Evolutionary conservation across 2,888 invertebrate genomes (phyloP), one percentile per base, ranked within the genome.

Genomic region (Crematogaster levior): DNA sequence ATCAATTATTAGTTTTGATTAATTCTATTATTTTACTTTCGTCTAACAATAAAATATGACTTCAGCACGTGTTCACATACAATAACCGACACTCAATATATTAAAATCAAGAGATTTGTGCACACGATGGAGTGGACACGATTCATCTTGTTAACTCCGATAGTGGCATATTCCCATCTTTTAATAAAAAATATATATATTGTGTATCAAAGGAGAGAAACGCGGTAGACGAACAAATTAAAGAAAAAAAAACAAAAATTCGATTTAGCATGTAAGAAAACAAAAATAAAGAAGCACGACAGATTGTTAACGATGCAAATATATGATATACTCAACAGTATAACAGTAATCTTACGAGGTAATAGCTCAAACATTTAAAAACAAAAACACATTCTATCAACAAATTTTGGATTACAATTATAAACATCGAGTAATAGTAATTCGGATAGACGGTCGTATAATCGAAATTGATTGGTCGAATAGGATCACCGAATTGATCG

Each of bases 221-320:
- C 85, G 83, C 81, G 81, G 21, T 70, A 66, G 65, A 86, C 81
- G 80, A 74, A 85, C 77, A 79, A 82, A 68, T 51, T 60, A 82
- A 80, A 85, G n/a, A 56, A 65, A 65, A 53, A 53, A 61, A 1
- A 65, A 65, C 43, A 60, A 82, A 82, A 43, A 77, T 81, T 61
- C 79, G 77, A 82, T 48, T 74, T 81, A 85, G 70, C 70, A 43
- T 56, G 4, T 70, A 61, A 82, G 58, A 75, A 82, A 85, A 82
- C 65, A 81, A 82, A 88, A 89, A 86, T 89, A 88, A 88, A 85
- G 68, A 75, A 84, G 66, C 77, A 83, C 81, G 68, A 86, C 77
- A 68, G 56, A 84, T 66, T 83, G 60, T 85, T 86, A 85, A 89
- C 88, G 79, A 81, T 68, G 84, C 84, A 74, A 81, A 80, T 80